phyloP scores from a whole-genome alignment of 2,888 invertebrate species.

The Pecten maximus region DNA sequence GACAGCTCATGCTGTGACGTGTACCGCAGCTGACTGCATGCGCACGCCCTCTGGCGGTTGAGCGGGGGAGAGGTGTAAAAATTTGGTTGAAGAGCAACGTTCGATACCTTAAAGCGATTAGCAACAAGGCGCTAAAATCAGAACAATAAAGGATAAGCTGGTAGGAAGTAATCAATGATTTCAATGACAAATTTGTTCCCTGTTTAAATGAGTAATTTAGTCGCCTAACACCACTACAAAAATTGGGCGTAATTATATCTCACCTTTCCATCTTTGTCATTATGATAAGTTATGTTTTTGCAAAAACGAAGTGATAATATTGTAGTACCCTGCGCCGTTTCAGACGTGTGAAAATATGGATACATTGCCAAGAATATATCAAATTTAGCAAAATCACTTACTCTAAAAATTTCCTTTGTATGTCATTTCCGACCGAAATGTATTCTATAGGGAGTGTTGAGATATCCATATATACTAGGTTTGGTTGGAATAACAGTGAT shows the following conservation, averaged over 20 bases:
- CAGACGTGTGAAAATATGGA: too few species aligned
- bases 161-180: neutral
- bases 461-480: too few species aligned
- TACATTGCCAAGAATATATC: too few species aligned
- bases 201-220: neutral
- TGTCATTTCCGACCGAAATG: too few species aligned
- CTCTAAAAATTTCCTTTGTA: too few species aligned
- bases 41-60: neutral
- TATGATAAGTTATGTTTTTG: too few species aligned
- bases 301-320: too few species aligned
- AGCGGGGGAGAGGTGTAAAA: neutral
- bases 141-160: neutral
- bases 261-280: too few species aligned
- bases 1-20: constrained; percentile 13
- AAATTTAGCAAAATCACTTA: too few species aligned
- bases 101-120: neutral
- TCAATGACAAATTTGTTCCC: neutral
- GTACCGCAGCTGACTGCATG: neutral
- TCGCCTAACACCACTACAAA: neutral
- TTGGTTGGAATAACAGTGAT: too few species aligned
- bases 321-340: too few species aligned
- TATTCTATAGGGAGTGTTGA: too few species aligned
- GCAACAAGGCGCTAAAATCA: neutral
- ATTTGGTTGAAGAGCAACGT: neutral
- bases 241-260: neutral